These are phyloP conservation scores for Axinella damicornis DNA, from an alignment of 37 sponge, comb jelly and placozoan species.

Conservation along the genomic window DNA sequence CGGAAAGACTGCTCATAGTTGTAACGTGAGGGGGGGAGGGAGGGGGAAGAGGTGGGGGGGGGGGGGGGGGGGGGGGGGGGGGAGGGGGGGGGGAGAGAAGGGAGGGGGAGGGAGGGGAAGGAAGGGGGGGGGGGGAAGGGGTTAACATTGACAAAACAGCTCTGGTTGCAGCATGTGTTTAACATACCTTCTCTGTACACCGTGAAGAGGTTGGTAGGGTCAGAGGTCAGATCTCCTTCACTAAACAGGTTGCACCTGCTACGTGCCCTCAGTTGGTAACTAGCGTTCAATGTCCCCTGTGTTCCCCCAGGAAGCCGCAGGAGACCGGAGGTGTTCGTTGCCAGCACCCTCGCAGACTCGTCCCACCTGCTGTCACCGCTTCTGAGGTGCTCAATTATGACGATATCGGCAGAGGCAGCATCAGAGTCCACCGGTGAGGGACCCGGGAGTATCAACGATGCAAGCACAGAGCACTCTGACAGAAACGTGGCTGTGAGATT, in stretches of 20 bases:
- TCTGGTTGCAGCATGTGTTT: not conserved
- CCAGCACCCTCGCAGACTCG: not conserved
- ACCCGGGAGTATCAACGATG: not conserved
- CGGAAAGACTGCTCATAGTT: slow-evolving; percentile 6
- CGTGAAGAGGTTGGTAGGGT: not conserved
- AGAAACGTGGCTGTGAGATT: not conserved
- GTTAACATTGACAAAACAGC: not conserved
- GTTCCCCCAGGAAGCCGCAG: not conserved
- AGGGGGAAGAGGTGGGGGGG: too few species aligned
- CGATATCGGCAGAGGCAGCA: not conserved
- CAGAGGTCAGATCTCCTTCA: not conserved
- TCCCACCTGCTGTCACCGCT: not conserved
- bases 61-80: too few species aligned
- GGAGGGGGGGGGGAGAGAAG: too few species aligned
- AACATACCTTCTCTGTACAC: not conserved
- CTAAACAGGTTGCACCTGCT: not conserved
- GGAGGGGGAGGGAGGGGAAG: not conserved
- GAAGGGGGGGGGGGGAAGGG: not conserved
- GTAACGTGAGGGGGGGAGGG: too few species aligned
- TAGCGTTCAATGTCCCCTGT: not conserved
- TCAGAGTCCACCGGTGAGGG: not conserved
- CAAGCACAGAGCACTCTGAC: not conserved
- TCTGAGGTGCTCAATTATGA: not conserved
- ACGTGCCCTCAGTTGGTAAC: slow-evolving; percentile 5
- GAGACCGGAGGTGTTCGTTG: not conserved